Conservation (phyloP, 2,888 invertebrate species). For the Drosophila anomelani region DNA sequence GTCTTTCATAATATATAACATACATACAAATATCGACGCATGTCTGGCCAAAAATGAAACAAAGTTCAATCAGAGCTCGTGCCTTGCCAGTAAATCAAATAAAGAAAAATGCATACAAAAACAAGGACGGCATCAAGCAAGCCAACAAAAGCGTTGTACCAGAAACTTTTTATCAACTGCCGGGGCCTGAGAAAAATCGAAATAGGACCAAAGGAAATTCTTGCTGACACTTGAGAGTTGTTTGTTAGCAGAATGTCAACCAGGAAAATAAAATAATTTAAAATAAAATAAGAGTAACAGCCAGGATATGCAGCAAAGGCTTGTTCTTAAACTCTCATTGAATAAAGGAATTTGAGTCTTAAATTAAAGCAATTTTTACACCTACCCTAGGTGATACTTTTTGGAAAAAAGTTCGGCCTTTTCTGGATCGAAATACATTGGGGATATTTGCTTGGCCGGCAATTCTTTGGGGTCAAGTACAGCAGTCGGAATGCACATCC, state of each 20-base stretch:
- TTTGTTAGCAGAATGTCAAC: conserved; percentile 17
- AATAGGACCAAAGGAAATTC: conserved; percentile 30
- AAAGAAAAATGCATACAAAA: conserved; percentile 38
- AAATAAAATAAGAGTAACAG: neutral
- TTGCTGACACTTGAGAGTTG: conserved; percentile 51
- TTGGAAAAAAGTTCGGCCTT: neutral
- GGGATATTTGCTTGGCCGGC: conserved; percentile 17
- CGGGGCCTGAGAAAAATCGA: conserved; percentile 10
- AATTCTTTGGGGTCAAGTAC: conserved; percentile 24
- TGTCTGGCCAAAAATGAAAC: conserved; percentile 31
- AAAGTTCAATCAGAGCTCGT: conserved; percentile 48
- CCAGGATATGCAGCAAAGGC: neutral
- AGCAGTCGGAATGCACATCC: conserved; percentile 18
- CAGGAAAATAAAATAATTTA: conserved; percentile 1
- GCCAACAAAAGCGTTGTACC: conserved; percentile 16
- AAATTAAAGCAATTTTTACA: neutral
- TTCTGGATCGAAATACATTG: neutral
- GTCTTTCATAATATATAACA: neutral
- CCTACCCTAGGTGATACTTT: neutral
- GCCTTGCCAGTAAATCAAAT: conserved; percentile 47
- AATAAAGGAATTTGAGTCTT: neutral
- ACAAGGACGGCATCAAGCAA: conserved; percentile 12
- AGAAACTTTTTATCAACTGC: conserved; percentile 56
- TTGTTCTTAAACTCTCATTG: neutral
- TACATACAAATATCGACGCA: neutral